A percentile compares a stretch with the other conserved stretches of the same genome.
Evolutionary conservation across 1,140 invertebrate species (phyloP).

Genomic region (Babylonia areolata): DNA sequence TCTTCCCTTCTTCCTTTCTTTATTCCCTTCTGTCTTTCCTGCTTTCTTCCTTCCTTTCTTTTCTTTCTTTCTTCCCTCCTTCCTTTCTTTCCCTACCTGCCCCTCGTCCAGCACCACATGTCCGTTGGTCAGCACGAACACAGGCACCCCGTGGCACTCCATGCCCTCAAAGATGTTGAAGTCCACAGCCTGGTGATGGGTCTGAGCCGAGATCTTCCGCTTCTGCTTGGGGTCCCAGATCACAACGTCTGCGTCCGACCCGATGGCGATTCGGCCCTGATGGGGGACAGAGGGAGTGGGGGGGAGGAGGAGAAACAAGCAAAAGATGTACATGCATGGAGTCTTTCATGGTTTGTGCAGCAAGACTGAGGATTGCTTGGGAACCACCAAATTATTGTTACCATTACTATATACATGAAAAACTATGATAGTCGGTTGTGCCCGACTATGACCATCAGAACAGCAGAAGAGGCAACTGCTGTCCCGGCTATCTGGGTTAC

Average conservation of each 20-base stretch:
- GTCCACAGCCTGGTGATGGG: slow-evolving; percentile 94
- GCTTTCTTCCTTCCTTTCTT: background rate
- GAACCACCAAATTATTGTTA: no score
- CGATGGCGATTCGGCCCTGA: slow-evolving; percentile 91
- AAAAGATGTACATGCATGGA: no score
- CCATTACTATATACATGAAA: no score
- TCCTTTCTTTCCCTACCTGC: slow-evolving; percentile 73
- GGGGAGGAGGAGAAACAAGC: no score
- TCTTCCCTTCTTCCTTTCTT: no score
- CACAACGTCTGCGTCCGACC: slow-evolving; percentile 98
- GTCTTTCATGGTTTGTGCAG: no score
- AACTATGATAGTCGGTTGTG: no score
- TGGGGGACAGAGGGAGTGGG: slow-evolving; percentile 2
- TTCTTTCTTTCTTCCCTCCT: background rate
- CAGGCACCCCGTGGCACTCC: slow-evolving; percentile 71
- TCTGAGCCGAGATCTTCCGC: slow-evolving; percentile 92
- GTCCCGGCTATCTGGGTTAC: no score
- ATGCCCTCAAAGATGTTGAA: slow-evolving; percentile 98
- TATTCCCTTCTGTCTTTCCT: background rate
- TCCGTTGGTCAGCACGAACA: slow-evolving; percentile 89
- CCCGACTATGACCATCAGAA: no score
- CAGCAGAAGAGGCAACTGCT: no score
- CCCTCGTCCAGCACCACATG: slow-evolving; percentile 94
- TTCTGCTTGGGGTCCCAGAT: slow-evolving; percentile 94
- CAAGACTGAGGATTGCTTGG: no score